Evolutionary conservation across 2,113 vertebrate species (phyloP), one percentile per base, ranked within the genome.

Genomic region (Halcyon senegalensis): DNA sequence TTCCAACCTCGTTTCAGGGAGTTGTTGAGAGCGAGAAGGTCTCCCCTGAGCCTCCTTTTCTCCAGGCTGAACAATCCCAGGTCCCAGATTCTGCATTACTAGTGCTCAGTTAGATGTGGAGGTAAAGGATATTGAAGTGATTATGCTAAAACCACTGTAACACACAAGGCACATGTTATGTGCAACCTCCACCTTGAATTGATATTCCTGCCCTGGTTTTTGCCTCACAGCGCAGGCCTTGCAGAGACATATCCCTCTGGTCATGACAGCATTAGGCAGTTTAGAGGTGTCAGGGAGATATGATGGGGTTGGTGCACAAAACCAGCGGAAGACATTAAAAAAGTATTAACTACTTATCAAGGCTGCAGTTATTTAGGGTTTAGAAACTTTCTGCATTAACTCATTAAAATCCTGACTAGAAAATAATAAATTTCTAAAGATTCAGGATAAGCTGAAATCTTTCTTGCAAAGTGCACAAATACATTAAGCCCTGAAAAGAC

Each of bases 221-320:
- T 11, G 28, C 58, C 64, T 30, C 48, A 43, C 41, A 43, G 41
- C 9, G 1, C 33, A 18, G 33, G 31, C 44, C 78, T 37, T 27
- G 24, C 37, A 18, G n/a, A 91, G n/a, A 8, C 0, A 2, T 4
- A 5, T 7, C n/a, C 39, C 21, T 35, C 31, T 0, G 4, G 30
- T 24, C 27, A 43, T 1, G 3, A 17, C 46, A 23, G 25, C 12
- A 41, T 13, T 35, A 14, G 55, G 41, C 14, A 6, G n/a, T 4
- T 20, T 1, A 16, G 59, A 60, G 14, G 9, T 23, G 46, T 16
- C 13, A 5, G 15, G 18, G 58, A 43, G 56, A 43, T 20, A 77
- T 50, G 48, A 50, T 50, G 48, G 48, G 48, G 48, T 25, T 50
- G 48, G 48, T 50, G 51, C 51, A 53, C 30, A 28, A 59, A 72